Percentiles rank a stretch among this genome's conserved stretches.
Evolutionary conservation across 2,113 vertebrate genomes (phyloP).

Genomic region (Sminthopsis crassicaudata): DNA sequence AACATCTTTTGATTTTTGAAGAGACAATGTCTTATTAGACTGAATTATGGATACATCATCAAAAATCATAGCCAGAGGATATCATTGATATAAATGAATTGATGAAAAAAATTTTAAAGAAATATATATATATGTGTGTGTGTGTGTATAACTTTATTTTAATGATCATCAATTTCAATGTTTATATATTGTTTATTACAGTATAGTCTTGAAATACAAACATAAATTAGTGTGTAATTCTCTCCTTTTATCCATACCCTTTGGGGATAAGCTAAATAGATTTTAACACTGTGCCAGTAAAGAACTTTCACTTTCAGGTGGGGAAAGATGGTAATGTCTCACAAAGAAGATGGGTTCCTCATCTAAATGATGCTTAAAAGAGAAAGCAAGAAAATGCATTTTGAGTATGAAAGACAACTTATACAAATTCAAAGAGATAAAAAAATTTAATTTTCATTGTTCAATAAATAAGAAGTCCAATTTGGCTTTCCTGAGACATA

Average conservation of each 20-base stretch:
- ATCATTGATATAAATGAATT: neutral
- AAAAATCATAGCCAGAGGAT: neutral
- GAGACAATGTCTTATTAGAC: neutral
- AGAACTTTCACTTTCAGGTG: neutral
- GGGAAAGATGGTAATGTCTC: no score
- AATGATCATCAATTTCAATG: no score
- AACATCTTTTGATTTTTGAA: neutral
- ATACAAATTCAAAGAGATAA: neutral
- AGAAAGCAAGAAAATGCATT: neutral
- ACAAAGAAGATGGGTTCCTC: no score
- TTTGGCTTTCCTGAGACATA: neutral
- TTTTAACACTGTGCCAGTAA: neutral
- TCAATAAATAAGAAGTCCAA: neutral
- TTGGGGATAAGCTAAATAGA: neutral
- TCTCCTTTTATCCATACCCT: neutral
- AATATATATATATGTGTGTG: no score
- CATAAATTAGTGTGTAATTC: neutral
- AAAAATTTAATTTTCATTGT: neutral
- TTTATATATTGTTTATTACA: neutral
- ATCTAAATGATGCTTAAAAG: neutral
- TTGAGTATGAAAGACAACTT: neutral
- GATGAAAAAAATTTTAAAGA: neutral
- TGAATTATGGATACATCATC: neutral
- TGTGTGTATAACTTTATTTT: no score
- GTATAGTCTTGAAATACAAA: neutral